These are phyloP conservation scores for Bergia puertoricense DNA, from an alignment of 92 coral and sea anemone species.

Conservation along the genomic window DNA sequence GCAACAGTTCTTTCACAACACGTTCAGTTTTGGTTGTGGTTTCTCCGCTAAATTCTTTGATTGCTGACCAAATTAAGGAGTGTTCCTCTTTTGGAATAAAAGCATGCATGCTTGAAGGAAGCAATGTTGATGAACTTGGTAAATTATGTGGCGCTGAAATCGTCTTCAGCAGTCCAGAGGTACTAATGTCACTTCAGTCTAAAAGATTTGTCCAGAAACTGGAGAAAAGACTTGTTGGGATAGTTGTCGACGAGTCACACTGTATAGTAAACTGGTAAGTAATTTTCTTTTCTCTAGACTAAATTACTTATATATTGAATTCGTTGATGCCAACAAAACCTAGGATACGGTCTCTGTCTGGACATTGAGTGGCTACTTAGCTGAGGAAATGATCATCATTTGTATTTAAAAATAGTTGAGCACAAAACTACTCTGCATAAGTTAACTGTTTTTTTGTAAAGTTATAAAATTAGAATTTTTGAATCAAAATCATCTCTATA, in stretches of 20 bases:
- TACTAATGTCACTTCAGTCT: background rate
- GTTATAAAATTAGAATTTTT: background rate
- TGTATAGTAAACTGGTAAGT: conserved; percentile 11
- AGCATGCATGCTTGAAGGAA: conserved; percentile 3
- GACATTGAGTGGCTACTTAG: conserved; percentile 3
- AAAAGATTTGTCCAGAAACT: conserved; percentile 8
- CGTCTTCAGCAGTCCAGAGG: conserved; percentile 5
- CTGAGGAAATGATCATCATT: conserved; percentile 13
- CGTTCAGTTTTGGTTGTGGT: conserved; percentile 16
- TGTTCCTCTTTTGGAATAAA: conserved; percentile 10
- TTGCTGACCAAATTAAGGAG: conserved; percentile 11
- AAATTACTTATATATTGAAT: background rate
- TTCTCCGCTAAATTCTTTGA: conserved; percentile 5
- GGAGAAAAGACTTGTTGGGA: background rate
- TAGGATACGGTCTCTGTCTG: conserved; percentile 1
- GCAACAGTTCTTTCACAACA: conserved; percentile 20
- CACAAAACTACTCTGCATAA: background rate
- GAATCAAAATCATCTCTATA: background rate
- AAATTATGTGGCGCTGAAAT: conserved; percentile 2
- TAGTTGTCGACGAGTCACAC: conserved; percentile 7
- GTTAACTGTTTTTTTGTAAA: background rate
- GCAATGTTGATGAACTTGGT: conserved; percentile 12
- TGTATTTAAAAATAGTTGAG: conserved; percentile 1
- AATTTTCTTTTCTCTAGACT: background rate
- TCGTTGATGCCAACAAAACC: background rate